Percentiles rank a stretch among this genome's conserved stretches.
These are phyloP conservation scores for Drosophila ironensis DNA, from an alignment of 1,140 invertebrate species.

Conservation along the genomic window DNA sequence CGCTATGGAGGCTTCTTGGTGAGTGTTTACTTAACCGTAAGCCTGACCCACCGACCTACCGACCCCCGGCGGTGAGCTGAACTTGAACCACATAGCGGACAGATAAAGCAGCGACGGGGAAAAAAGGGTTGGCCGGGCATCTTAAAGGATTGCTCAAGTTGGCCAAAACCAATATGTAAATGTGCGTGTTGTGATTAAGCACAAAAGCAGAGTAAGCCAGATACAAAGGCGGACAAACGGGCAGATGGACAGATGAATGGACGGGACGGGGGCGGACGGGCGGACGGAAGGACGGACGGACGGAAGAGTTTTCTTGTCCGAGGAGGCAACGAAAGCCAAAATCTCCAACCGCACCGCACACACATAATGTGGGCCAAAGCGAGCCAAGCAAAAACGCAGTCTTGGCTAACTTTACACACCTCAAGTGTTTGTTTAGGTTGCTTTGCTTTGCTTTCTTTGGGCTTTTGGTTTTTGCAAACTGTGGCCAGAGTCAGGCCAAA, in stretches of 20 bases:
- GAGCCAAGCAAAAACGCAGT: constrained; percentile 67
- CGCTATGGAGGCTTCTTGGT: constrained; percentile 51
- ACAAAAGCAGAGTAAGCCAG: constrained; percentile 58
- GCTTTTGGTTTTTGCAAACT: constrained; percentile 15
- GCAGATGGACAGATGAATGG: constrained; percentile 4
- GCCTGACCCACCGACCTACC: constrained; percentile 38
- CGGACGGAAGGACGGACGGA: constrained; percentile 1
- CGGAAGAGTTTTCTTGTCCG: constrained; percentile 31
- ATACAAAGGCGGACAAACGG: constrained; percentile 32
- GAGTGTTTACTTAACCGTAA: constrained; percentile 77
- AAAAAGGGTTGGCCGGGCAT: constrained; percentile 57
- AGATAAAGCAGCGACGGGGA: constrained; percentile 58
- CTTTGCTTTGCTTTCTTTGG: constrained; percentile 56
- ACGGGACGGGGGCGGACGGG: not conserved
- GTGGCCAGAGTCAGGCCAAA: not conserved
- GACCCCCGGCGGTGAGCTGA: constrained; percentile 31
- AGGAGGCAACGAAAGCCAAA: constrained; percentile 36
- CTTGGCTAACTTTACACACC: constrained; percentile 78
- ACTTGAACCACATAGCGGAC: constrained; percentile 56
- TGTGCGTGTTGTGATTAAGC: constrained; percentile 80
- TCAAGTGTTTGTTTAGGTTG: constrained; percentile 80
- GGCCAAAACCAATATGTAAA: constrained; percentile 80
- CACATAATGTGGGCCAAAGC: constrained; percentile 55
- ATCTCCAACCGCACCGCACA: constrained; percentile 42
- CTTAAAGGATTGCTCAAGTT: constrained; percentile 80